A percentile compares a stretch with the other conserved stretches of the same genome.
Evolutionary conservation across 2,888 invertebrate species (phyloP).

Genomic region (Cephus runcator): DNA sequence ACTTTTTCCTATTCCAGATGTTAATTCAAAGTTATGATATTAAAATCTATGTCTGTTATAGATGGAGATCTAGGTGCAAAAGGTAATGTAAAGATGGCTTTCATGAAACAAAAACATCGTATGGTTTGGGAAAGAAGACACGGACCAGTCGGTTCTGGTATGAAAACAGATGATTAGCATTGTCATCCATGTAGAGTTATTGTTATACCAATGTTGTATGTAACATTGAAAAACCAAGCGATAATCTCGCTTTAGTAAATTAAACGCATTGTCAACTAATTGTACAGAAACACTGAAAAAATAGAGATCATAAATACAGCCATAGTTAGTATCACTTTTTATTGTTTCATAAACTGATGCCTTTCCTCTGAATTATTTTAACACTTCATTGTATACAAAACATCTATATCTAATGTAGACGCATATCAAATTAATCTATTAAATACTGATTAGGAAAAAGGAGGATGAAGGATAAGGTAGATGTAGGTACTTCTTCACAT

Average conservation of each 20-base stretch:
- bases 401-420: conserved; percentile 40
- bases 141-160: conserved; percentile 79
- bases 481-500: conserved; percentile 38
- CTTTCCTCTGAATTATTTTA: neutral
- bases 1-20: neutral
- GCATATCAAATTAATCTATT: conserved; percentile 49
- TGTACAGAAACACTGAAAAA: neutral
- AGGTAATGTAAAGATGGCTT: conserved; percentile 78
- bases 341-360: neutral
- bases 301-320: neutral
- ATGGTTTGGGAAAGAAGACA: conserved; percentile 97
- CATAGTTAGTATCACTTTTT: neutral
- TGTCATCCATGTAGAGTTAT: conserved; percentile 23
- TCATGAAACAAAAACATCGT: conserved; percentile 99
- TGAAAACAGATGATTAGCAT: conserved; percentile 60
- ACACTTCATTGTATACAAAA: conserved; percentile 33
- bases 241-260: neutral
- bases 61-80: conserved; percentile 93
- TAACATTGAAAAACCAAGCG: conserved; percentile 9
- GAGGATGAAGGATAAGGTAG: conserved; percentile 20
- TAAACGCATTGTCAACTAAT: neutral
- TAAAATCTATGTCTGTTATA: conserved; percentile 58
- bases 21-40: neutral
- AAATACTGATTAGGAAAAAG: conserved; percentile 29
- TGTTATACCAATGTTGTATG: conserved; percentile 33